These are phyloP conservation scores for Oreochromis tanganicae DNA, from an alignment of 2,113 vertebrate species.

Conservation along the genomic window DNA sequence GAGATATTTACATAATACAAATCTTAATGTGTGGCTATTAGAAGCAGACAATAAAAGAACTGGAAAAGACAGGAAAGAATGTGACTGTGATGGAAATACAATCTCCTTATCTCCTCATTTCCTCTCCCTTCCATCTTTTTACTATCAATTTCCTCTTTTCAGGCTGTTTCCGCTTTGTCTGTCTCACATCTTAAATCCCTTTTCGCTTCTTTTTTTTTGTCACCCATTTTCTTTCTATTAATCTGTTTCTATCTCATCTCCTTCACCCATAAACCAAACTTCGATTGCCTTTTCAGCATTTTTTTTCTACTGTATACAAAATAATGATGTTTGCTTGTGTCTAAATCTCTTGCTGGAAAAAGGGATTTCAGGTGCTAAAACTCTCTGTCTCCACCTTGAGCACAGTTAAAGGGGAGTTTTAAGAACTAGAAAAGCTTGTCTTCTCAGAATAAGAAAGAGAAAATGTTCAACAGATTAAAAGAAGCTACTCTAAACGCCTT, in stretches of 20 bases:
- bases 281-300: neutral
- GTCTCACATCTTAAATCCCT: neutral
- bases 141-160: neutral
- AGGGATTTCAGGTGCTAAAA: neutral
- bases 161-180: neutral
- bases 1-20: neutral
- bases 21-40: neutral
- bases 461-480: neutral
- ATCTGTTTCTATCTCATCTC: neutral
- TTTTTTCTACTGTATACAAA: neutral
- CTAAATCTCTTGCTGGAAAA: neutral
- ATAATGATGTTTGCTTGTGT: neutral
- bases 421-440: neutral
- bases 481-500: neutral
- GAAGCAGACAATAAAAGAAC: neutral
- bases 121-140: neutral
- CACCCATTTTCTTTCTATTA: neutral
- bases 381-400: neutral
- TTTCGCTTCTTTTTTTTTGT: neutral
- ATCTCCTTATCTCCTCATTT: slow-evolving; percentile 13
- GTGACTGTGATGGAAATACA: neutral
- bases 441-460: neutral
- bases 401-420: neutral
- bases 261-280: neutral
- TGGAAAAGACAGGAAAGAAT: neutral